Conservation (phyloP, 2,797 vertebrate species). For the Gadopsis marmoratus region DNA sequence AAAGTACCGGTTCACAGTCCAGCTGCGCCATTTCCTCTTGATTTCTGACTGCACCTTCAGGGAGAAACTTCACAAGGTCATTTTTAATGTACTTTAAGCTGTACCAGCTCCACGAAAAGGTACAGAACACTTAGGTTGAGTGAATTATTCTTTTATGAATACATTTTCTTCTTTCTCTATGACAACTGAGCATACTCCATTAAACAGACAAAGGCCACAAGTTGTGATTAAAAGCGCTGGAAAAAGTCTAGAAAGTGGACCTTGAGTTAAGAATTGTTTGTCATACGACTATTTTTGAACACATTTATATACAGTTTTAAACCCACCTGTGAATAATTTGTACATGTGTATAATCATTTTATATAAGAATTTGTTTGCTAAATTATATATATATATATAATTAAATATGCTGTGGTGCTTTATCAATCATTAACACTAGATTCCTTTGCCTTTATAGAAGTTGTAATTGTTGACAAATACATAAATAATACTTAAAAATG, state of each 20-base stretch:
- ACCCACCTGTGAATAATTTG: too few relatives aligned
- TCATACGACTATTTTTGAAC: too few relatives aligned
- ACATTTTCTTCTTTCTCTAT: background rate
- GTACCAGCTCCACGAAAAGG: slow-evolving; percentile 72
- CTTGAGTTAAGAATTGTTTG: too few relatives aligned
- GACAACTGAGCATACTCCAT: background rate
- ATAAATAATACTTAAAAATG: background rate
- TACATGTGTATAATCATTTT: too few relatives aligned
- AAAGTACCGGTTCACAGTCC: slow-evolving; percentile 99
- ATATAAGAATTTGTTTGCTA: background rate
- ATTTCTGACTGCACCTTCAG: slow-evolving; percentile 99
- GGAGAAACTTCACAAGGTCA: slow-evolving; percentile 93
- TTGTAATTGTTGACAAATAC: background rate
- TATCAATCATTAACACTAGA: background rate
- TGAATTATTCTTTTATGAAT: background rate
- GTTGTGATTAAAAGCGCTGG: background rate
- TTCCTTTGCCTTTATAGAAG: background rate
- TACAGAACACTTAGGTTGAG: slow-evolving; percentile 35
- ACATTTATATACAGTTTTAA: too few relatives aligned
- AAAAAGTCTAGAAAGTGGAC: background rate
- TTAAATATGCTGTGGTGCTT: too few relatives aligned
- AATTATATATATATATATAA: too few relatives aligned
- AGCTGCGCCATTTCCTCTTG: slow-evolving; percentile 99
- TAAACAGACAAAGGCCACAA: too few relatives aligned
- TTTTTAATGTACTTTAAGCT: slow-evolving; percentile 88